Percentiles rank a stretch among this genome's conserved stretches.
These are phyloP conservation scores for Nothoprocta pentlandii DNA, from an alignment of 2,113 vertebrate genomes.

Conservation along the genomic window DNA sequence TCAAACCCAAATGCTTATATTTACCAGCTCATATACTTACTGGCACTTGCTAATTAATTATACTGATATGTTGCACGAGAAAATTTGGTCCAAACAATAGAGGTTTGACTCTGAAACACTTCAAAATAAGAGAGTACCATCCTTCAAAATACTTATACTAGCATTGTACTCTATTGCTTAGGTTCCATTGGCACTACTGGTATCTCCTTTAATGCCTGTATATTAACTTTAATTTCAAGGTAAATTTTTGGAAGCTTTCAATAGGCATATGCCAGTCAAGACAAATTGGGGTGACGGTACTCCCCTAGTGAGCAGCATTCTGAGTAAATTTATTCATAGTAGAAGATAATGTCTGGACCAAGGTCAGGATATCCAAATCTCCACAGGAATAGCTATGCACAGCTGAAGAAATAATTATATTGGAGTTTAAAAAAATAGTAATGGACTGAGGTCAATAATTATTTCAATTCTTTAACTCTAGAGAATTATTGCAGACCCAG, in stretches of 20 bases:
- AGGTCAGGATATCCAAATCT: conserved; percentile 75
- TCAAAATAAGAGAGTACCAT: background rate
- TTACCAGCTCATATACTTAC: background rate
- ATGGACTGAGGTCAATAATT: conserved; percentile 67
- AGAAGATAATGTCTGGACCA: conserved; percentile 65
- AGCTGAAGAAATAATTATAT: conserved; percentile 76
- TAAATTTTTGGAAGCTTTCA: conserved; percentile 61
- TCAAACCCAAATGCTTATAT: background rate
- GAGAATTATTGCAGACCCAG: conserved; percentile 58
- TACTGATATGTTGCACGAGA: background rate
- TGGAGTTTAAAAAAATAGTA: conserved; percentile 2
- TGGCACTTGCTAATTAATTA: background rate
- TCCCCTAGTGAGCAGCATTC: conserved; percentile 57
- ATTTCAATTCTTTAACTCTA: conserved; percentile 69
- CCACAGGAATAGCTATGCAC: conserved; percentile 42
- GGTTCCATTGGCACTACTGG: background rate
- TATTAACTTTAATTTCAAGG: conserved; percentile 37
- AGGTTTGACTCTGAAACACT: background rate
- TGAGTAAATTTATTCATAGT: conserved; percentile 74
- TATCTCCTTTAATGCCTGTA: background rate
- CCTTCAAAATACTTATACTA: background rate
- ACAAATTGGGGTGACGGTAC: conserved; percentile 61
- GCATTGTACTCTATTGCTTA: background rate
- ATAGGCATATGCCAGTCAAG: conserved; percentile 60
- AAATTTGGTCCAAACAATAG: background rate